phyloP scores from a whole-genome alignment of 2,888 invertebrate species.

The Oxycera nigricornis region DNA sequence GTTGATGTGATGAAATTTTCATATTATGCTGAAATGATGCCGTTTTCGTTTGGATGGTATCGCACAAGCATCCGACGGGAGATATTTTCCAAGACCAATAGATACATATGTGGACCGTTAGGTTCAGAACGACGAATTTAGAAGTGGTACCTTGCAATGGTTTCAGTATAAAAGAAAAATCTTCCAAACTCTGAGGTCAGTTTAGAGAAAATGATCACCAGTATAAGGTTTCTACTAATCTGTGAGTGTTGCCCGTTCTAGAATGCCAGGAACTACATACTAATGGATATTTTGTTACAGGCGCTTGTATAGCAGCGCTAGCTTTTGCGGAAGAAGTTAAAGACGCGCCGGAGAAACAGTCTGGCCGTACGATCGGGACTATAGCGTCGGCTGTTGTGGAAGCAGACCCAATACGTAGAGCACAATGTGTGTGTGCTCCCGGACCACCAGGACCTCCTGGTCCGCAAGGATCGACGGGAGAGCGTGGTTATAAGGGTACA shows the following conservation, averaged over 20 bases:
- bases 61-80: background rate
- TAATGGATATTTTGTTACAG: constrained; percentile 5
- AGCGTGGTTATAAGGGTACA: constrained; percentile 77
- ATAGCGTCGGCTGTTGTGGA: background rate
- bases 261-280: background rate
- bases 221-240: constrained; percentile 22
- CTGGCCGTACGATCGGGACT: background rate
- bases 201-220: constrained; percentile 24
- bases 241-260: constrained; percentile 5
- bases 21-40: constrained; percentile 1
- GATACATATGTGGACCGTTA: constrained; percentile 14
- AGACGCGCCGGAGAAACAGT: background rate
- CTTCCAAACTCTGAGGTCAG: background rate
- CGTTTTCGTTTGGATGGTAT: background rate
- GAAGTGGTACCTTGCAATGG: background rate
- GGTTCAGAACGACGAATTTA: constrained; percentile 6
- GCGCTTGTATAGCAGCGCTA: background rate
- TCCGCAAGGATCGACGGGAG: constrained; percentile 72
- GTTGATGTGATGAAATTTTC: constrained; percentile 2
- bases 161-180: constrained; percentile 31
- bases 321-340: background rate
- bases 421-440: constrained; percentile 64
- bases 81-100: background rate
- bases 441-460: constrained; percentile 68
- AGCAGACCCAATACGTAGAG: constrained; percentile 59